Base-by-base conservation (phyloP, 2,797 vertebrate species). In the Danio albolineatus region DNA sequence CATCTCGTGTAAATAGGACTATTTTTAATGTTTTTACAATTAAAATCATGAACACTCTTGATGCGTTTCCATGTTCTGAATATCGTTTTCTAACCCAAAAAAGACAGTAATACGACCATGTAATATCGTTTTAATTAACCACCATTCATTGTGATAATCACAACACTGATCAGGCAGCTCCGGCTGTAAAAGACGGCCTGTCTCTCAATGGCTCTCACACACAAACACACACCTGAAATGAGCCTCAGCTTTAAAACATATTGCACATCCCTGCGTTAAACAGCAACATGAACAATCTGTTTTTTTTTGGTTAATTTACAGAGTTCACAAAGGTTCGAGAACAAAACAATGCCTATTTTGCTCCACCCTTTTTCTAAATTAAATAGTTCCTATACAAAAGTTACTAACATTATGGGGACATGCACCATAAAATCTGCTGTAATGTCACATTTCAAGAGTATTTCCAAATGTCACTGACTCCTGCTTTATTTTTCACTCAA, bases 321-420 rank as follows among this genome's bases (percentile, higher is more conserved):
- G 87, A 85, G 88, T 82, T 87, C 90, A 91, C 91, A 87, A 90
- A 93, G 81, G 48, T 91, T 89, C 91, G 90, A 90, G 88, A 90
- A 78, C 53, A 57, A 36, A 80, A 41, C 48, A 60, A 19, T 66
- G 56, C 36, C 46, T 36, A 12, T 77, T 46, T 38, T 16, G 9
- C 21, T 65, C 57, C 73, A 57, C 77, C 83, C 73, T 88, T 87
- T 85, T 87, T 88, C 82, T 79, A 76, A 66, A 73, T 74, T 9
- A 77, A 78, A 43, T 80, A 16, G 44, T 64, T 49, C 65, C 73
- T 82, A 82, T 83, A 78, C 76, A 85, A 57, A 73, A 73, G 38
- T 76, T 62, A 60, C 53, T 60, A 10, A 4, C 62, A 85, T 67
- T 73, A 28, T 86, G 81, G 76, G 67, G 86, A 83, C 92, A 93